These are phyloP conservation scores for Portevinia maculata DNA, from an alignment of 2,888 invertebrate genomes.

Conservation along the genomic window DNA sequence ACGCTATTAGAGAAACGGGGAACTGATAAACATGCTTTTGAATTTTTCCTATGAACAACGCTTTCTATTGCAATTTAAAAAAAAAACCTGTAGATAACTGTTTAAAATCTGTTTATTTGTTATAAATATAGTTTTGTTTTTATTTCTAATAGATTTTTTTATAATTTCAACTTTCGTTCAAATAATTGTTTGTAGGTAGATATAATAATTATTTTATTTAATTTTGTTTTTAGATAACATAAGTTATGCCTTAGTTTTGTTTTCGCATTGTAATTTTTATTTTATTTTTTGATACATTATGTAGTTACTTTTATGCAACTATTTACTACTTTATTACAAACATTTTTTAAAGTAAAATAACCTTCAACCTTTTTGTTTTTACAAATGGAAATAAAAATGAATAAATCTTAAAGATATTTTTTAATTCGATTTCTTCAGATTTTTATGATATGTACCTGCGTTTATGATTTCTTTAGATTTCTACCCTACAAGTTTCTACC, in stretches of 20 bases:
- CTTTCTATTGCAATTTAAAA: slow-evolving; percentile 35
- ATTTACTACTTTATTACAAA: slow-evolving; percentile 48
- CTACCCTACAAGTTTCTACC: no score
- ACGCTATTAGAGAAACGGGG: no score
- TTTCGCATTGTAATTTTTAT: slow-evolving; percentile 42
- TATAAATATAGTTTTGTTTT: slow-evolving; percentile 25
- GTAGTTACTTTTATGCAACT: slow-evolving; percentile 53
- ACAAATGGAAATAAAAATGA: slow-evolving; percentile 55
- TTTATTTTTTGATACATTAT: slow-evolving; percentile 46
- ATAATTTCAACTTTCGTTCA: slow-evolving; percentile 3
- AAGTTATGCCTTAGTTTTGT: slow-evolving; percentile 46
- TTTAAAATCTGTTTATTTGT: slow-evolving; percentile 49
- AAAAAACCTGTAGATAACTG: slow-evolving; percentile 53
- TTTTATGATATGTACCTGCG: not conserved
- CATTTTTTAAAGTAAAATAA: slow-evolving; percentile 63
- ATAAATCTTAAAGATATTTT: slow-evolving; percentile 47
- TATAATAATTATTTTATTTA: slow-evolving; percentile 48
- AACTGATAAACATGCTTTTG: no score
- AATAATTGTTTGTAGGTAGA: slow-evolving; percentile 14
- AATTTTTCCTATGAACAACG: slow-evolving; percentile 13
- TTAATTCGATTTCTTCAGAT: not conserved
- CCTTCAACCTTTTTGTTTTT: slow-evolving; percentile 59
- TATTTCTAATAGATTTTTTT: slow-evolving; percentile 9
- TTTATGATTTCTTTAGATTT: not conserved
- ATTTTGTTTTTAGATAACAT: slow-evolving; percentile 36